Percentiles rank a stretch among this genome's conserved stretches.
These are phyloP conservation scores for Rachycentron canadum DNA, from an alignment of 2,797 vertebrate genomes.

Conservation along the genomic window DNA sequence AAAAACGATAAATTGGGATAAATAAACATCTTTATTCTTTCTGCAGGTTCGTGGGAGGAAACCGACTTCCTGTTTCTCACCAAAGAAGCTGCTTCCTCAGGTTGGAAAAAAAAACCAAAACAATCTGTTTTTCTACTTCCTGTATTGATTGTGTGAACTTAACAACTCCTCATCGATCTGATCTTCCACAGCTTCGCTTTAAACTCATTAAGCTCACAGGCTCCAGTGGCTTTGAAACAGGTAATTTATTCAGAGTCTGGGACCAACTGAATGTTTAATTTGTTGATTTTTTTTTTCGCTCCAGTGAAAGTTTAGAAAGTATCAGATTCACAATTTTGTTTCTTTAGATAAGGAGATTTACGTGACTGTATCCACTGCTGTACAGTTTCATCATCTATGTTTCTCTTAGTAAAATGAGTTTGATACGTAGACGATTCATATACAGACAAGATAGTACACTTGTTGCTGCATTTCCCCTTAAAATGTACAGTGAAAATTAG, in stretches of 20 bases:
- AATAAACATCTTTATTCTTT: neutral
- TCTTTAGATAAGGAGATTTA: too few relatives aligned
- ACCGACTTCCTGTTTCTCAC: constrained; percentile 54
- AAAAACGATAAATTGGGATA: too few relatives aligned
- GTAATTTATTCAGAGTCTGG: neutral
- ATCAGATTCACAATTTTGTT: too few relatives aligned
- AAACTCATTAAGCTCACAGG: constrained; percentile 46
- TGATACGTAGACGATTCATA: too few relatives aligned
- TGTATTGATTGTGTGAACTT: constrained; percentile 63
- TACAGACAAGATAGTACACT: too few relatives aligned
- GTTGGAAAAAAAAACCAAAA: constrained; percentile 5
- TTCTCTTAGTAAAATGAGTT: too few relatives aligned
- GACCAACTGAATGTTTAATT: neutral
- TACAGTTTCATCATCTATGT: too few relatives aligned
- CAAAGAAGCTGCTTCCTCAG: constrained; percentile 33
- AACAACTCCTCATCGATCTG: constrained; percentile 67
- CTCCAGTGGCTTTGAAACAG: neutral
- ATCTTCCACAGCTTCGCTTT: constrained; percentile 44
- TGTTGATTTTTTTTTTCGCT: too few relatives aligned
- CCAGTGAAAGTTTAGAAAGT: too few relatives aligned
- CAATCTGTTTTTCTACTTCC: constrained; percentile 37
- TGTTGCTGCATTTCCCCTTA: too few relatives aligned
- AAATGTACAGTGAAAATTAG: too few relatives aligned
- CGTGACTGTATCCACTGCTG: too few relatives aligned
- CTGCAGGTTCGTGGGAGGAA: constrained; percentile 28